Base-by-base conservation (phyloP, 2,113 vertebrate genomes). In the Ancistrus triradiatus region DNA sequence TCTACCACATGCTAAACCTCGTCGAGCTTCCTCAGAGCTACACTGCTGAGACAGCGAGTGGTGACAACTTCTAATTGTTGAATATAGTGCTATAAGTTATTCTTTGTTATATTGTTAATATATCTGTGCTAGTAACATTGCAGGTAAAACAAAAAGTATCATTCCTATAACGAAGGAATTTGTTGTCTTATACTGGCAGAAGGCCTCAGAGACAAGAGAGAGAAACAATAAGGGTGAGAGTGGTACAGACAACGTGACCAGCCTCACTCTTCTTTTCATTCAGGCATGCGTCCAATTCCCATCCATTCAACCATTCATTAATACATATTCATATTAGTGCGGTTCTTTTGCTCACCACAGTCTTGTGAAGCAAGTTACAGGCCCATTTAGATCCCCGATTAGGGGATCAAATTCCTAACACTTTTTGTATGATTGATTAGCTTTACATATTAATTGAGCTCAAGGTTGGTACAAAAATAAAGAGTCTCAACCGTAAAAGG, bases 81-180 rank as follows among this genome's bases (percentile, higher is more conserved):
- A 70, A 81, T 73, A 73, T 80, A 89, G 89, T 92, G 92, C 91
- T 93, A 85, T 89, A 79, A 84, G 79, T 88, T 82, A 83, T 70
- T 78, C 58, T 60, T 78, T 68, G 84, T 80, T 84, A 86, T 83
- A 79, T 44, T 82, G 78, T 78, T 83, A 85, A 85, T 84, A 86
- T 80, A 77, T 81, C 76, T 83, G 77, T 73, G 75, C 83, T 85
- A 80, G 63, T 78, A 73, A 77, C 67, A 66, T 77, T 78, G 82
- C 81, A 87, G 80, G 78, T 66, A 76, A 84, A 72, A n/a, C n/a
- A n/a, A n/a, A 73, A 77, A 58, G 2, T 63, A 80, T 85, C 82
- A 79, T 86, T 84, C 83, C 86, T 69, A 66, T 78, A 52, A 72
- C 68, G 78, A 61, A 85, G 87, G 85, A 88, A 87, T 83, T 85